Percentiles rank a stretch among this genome's conserved stretches.
Evolutionary conservation across 2,888 invertebrate genomes (phyloP).

Genomic region (Xestia c-nigrum): DNA sequence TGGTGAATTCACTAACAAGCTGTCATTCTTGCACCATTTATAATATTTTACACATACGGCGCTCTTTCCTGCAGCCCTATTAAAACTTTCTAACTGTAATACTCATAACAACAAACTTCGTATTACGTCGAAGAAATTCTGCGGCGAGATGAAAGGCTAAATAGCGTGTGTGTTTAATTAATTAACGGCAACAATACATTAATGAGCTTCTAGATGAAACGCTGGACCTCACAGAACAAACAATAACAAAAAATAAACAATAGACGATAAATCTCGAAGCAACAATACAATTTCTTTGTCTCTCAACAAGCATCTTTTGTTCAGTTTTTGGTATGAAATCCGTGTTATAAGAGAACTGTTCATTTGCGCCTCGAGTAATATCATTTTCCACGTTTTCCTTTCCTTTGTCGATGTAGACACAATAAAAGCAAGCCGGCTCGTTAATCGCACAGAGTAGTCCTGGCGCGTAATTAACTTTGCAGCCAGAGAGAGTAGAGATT

Average conservation of each 20-base stretch:
- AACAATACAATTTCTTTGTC: slow-evolving; percentile 47
- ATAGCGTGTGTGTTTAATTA: slow-evolving; percentile 28
- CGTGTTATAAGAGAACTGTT: slow-evolving; percentile 56
- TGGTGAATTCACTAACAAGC: slow-evolving; percentile 31
- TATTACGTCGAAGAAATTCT: slow-evolving; percentile 28
- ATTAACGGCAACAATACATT: slow-evolving; percentile 38
- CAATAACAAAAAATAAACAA: slow-evolving; percentile 26
- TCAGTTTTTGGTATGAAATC: slow-evolving; percentile 53
- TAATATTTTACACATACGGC: slow-evolving; percentile 22
- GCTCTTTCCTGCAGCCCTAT: slow-evolving; percentile 4
- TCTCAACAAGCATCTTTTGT: slow-evolving; percentile 49
- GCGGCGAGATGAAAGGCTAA: slow-evolving; percentile 32
- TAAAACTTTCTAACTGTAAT: slow-evolving; percentile 35
- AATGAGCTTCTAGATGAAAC: slow-evolving; percentile 31
- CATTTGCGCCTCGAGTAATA: slow-evolving; percentile 74
- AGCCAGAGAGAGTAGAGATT: slow-evolving; percentile 86
- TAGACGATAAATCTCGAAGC: slow-evolving; percentile 33
- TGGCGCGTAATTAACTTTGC: slow-evolving; percentile 89
- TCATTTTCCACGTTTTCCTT: slow-evolving; percentile 78
- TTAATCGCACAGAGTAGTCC: slow-evolving; percentile 86
- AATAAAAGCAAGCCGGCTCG: slow-evolving; percentile 85
- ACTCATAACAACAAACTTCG: slow-evolving; percentile 21
- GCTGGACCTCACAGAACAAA: slow-evolving; percentile 23
- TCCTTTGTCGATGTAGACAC: slow-evolving; percentile 86
- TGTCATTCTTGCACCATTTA: slow-evolving; percentile 26